Evolutionary conservation across 64 coral and sea anemone species (phyloP), one percentile per base, ranked within the genome.

Genomic region (Porites lutea): DNA sequence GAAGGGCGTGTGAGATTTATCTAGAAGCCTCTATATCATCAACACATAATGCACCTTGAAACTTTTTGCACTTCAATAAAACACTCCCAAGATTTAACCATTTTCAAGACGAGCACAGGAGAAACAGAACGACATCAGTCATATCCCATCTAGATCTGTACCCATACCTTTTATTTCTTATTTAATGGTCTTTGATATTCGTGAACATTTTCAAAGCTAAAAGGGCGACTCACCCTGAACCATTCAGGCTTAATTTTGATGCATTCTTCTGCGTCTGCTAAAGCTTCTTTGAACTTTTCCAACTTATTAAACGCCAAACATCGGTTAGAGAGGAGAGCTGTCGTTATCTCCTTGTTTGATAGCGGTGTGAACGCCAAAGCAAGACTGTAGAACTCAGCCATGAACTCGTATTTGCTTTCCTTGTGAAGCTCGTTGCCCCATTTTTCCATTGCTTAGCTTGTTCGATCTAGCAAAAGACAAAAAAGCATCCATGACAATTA

Each of bases 191-290:
- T 37, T 37, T 37, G 27, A 37, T 0, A 37, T 37, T 37, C 27
- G 27, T 53, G 15, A 54, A 51, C 16, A 43, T 18, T 37, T 37
- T 37, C 27, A 10, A 19, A 50, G 22, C 6, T 58, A 14, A 50
- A 12, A 45, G 27, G 2, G 16, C 21, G 13, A 44, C 69, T 20
- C 14, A 91, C 89, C 51, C 65, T 91, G 59, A 85, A 93, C 91
- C 91, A 93, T 12, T 51, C 20, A 12, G 91, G 91, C 21, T 65
- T 93, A 6, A 50, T 77, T 60, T 75, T 87, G 72, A 15, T 85
- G 65, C 91, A 87, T 60, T 55, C 37, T 8, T 93, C 37, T 21
- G 91, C 91, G 66, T 93, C 91, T 87, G 8, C 62, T 5, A 93
- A 47, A 13, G 91, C 91, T 44, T 86, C 47, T 4, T 69, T 4